phyloP scores from a whole-genome alignment of 2,797 vertebrate species.

The Hippopotamyrus pictus region DNA sequence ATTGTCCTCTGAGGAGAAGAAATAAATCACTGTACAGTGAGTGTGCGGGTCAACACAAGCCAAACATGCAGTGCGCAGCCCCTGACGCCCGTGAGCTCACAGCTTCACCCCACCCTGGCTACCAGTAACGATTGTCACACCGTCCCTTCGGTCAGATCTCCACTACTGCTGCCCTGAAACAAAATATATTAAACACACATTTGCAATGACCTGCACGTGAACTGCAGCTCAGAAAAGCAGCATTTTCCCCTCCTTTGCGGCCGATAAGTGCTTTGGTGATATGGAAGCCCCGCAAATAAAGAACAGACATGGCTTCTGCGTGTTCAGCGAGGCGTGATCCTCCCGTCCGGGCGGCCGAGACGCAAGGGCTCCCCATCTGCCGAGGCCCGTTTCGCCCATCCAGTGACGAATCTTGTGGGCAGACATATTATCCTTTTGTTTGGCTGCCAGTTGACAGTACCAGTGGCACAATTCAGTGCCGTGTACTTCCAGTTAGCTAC shows the following conservation, averaged over 20 bases:
- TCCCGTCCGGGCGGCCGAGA: background rate
- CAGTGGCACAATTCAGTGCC: background rate
- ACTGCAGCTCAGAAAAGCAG: background rate
- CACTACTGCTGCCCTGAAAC: background rate
- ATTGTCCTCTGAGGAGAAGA: background rate
- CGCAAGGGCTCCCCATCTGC: background rate
- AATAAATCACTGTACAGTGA: background rate
- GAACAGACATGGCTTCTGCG: background rate
- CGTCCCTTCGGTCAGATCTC: background rate
- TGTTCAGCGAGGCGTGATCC: background rate
- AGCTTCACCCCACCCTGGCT: background rate
- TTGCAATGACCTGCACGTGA: background rate
- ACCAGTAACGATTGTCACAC: background rate
- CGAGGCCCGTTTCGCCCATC: background rate
- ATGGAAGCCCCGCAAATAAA: background rate
- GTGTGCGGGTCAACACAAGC: background rate
- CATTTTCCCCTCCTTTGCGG: background rate
- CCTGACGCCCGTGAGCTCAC: background rate
- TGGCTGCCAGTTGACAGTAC: background rate
- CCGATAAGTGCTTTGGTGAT: background rate
- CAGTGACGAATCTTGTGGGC: background rate
- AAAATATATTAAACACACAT: background rate
- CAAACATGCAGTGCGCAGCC: background rate
- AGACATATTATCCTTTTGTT: background rate
- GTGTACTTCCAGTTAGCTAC: background rate